Evolutionary conservation across 2,797 vertebrate species (phyloP), one percentile per base, ranked within the genome.

Genomic region (Strix occidentalis): DNA sequence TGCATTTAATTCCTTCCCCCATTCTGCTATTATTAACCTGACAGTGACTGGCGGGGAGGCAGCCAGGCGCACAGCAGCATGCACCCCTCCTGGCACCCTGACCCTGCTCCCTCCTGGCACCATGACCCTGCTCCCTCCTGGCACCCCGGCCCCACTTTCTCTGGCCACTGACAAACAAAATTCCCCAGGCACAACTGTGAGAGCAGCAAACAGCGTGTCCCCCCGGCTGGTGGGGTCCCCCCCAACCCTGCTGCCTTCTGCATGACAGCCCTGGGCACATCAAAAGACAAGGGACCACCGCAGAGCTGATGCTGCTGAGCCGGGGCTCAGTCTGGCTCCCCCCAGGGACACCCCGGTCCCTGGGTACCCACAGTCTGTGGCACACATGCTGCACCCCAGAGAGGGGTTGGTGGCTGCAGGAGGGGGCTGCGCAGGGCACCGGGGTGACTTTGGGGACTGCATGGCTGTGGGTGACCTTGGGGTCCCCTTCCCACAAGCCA

Each of bases 221-320:
- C 13, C 20, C 29, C 0, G 1, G 7, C 50, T 31, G 29, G 14
- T 3, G 70, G 61, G 43, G 63, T 39, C 25, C 25, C 12, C 51
- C 60, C 5, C 2, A 0, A 4, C 72, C n/a, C 7, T 1, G 0
- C 26, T 46, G 3, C 65, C 46, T 33, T 6, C 54, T 9, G 28
- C 16, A 1, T 2, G 21, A 9, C 26, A 12, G 39, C 26, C 13
- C 1, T 0, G 6, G 37, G 50, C 3, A 24, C 4, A 3, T 18
- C 20, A 5, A 50, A 61, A 37, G 68, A 18, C 26, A 46, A 1
- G 29, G 48, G 31, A 58, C 1, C 16, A 23, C 6, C 1, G 1
- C 1, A 4, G 68, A 39, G 25, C 13, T 7, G 64, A 60, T 51
- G 58, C 35, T 39, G 43, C 66, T 15, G n/a, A 71, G 53, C 8